Conservation (phyloP, 2,113 vertebrate genomes). For the Galbula dea region DNA sequence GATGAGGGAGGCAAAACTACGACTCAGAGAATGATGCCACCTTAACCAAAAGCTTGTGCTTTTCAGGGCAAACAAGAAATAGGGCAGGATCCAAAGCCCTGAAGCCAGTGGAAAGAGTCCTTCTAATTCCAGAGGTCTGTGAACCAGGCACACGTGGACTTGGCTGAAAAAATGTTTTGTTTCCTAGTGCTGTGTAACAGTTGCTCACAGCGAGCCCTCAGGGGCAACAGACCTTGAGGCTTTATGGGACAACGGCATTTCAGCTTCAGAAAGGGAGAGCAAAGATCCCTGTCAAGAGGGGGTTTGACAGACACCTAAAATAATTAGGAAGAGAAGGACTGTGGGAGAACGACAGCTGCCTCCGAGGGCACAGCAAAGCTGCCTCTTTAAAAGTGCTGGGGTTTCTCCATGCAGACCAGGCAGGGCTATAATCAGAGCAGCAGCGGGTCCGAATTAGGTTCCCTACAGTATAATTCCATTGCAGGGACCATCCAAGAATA, state of each 20-base stretch:
- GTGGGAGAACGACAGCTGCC: conserved; percentile 22
- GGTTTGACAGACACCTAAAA: conserved; percentile 29
- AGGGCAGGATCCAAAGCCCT: neutral
- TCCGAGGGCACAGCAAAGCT: conserved; percentile 50
- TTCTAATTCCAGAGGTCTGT: conserved; percentile 30
- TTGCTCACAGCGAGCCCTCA: neutral
- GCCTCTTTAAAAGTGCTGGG: conserved; percentile 51
- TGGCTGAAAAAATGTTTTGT: conserved; percentile 26
- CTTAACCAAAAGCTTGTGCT: neutral
- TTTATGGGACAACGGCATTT: conserved; percentile 19
- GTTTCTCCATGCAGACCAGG: conserved; percentile 23
- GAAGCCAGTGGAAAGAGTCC: conserved; percentile 31
- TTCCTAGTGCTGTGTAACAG: neutral
- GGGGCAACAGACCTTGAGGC: neutral
- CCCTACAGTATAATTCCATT: conserved; percentile 55
- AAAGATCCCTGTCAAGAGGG: conserved; percentile 11
- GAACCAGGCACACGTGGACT: conserved; percentile 6
- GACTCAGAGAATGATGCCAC: neutral
- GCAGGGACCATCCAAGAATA: conserved; percentile 19
- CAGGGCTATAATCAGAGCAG: conserved; percentile 66
- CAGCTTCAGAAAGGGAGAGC: neutral
- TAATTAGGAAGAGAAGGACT: conserved; percentile 45
- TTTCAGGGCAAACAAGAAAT: neutral
- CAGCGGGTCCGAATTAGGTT: conserved; percentile 35
- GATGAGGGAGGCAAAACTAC: neutral